Evolutionary conservation across 2,888 invertebrate genomes (phyloP), one percentile per base, ranked within the genome.

Genomic region (Sinodicranocentrus sp.): DNA sequence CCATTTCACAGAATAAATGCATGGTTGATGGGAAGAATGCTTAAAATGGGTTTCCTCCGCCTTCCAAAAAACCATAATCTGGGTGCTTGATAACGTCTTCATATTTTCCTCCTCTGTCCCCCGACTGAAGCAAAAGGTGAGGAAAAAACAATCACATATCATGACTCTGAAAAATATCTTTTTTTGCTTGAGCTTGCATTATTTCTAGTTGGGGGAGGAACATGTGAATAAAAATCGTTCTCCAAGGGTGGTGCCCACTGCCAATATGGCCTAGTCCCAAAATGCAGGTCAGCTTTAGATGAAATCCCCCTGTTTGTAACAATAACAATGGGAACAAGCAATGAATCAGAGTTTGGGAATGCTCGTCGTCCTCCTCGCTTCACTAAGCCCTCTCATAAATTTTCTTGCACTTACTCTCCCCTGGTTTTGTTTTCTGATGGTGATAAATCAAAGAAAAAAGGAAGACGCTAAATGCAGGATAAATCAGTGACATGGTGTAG

Each of bases 311-410:
- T n/a, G 33, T 6, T 43, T 67, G 67, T 67, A 44, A 61, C 63
- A 63, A 75, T 75, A 75, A 61, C 75, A 75, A 75, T 75, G 25
- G 48, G 75, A 63, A 63, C 43, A 19, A 39, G 73, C 61, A 61
- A 73, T 61, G 61, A 73, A 75, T 75, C 63, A 75, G 59, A 25
- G 75, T 75, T 75, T 72, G 57, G 75, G 33, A 73, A 61, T 75
- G n/a, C 33, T n/a, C n/a, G n/a, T n/a, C 6, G 52, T 52, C 23
- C 23, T 61, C 73, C 17, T n/a, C 75, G 61, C 75, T 23, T 61
- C 63, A 63, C 48, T 61, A 75, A 75, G 59, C 75, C 52, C 48
- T 39, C 61, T 63, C 75, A 75, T 75, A 75, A 75, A 75, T 75
- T 75, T 75, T 63, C 17, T 17, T 2, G 21, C 54, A 57, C 57